Evolutionary conservation across 2,797 vertebrate genomes (phyloP).

Genomic region (Hemibagrus guttatus): DNA sequence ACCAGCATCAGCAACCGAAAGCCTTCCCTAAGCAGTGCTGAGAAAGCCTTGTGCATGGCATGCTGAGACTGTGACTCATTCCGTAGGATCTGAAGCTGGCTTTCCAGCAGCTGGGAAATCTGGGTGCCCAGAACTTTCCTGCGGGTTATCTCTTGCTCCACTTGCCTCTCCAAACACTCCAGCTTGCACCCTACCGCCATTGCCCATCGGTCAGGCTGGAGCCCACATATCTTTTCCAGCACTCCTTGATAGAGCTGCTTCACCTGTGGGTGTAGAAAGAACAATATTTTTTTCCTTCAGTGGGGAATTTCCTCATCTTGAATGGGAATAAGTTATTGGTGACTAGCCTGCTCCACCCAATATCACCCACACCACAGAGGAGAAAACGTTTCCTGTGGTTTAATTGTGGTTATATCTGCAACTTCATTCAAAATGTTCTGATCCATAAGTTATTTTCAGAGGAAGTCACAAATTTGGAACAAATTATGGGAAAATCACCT

Average conservation of each 20-base stretch:
- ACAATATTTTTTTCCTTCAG: slow-evolving; percentile 27
- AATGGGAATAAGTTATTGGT: slow-evolving; percentile 58
- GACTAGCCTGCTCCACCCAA: slow-evolving; percentile 5
- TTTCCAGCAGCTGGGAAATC: slow-evolving; percentile 71
- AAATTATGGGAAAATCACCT: slow-evolving; percentile 71
- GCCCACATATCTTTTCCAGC: slow-evolving; percentile 69
- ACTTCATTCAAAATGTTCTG: neutral
- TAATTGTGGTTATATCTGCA: neutral
- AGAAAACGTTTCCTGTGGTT: neutral
- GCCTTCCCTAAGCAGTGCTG: slow-evolving; percentile 68
- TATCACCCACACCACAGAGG: neutral
- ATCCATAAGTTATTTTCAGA: slow-evolving; percentile 23
- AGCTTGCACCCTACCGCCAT: slow-evolving; percentile 47
- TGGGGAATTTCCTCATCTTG: neutral
- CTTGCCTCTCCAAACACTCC: slow-evolving; percentile 70
- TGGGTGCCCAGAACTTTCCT: slow-evolving; percentile 74
- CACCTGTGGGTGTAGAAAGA: slow-evolving; percentile 72
- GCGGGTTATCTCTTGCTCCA: slow-evolving; percentile 75
- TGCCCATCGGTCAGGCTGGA: slow-evolving; percentile 63
- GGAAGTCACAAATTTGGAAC: neutral
- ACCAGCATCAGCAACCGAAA: slow-evolving; percentile 67
- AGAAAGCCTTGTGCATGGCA: slow-evolving; percentile 74
- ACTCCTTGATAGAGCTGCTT: slow-evolving; percentile 79
- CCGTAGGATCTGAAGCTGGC: slow-evolving; percentile 75
- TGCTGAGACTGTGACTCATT: slow-evolving; percentile 75